phyloP scores from a whole-genome alignment of 2,113 vertebrate species.

The rat (Rattus norvegicus) region GRCr8 NC_086021.1:188116001-188116500 shows the following conservation, averaged over 20 bases:
- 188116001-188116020: too few relatives aligned
- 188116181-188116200: not conserved
- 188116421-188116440: not conserved
- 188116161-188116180: not conserved
- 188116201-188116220: not conserved
- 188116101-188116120: not conserved
- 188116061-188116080: not conserved
- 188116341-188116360: too few relatives aligned
- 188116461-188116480: not conserved
- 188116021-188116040: not conserved
- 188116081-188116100: not conserved
- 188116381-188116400: not conserved
- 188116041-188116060: not conserved
- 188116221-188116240: not conserved
- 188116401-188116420: not conserved
- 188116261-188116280: not conserved
- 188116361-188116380: not conserved
- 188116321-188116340: not conserved
- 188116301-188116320: not conserved
- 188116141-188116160: not conserved
- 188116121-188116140: not conserved
- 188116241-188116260: not conserved
- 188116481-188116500: not conserved
- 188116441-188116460: not conserved
- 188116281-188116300: not conserved